Evolutionary conservation across 2,888 invertebrate species (phyloP), one percentile per base, ranked within the genome.

Genomic region (Mythimna loreyi): DNA sequence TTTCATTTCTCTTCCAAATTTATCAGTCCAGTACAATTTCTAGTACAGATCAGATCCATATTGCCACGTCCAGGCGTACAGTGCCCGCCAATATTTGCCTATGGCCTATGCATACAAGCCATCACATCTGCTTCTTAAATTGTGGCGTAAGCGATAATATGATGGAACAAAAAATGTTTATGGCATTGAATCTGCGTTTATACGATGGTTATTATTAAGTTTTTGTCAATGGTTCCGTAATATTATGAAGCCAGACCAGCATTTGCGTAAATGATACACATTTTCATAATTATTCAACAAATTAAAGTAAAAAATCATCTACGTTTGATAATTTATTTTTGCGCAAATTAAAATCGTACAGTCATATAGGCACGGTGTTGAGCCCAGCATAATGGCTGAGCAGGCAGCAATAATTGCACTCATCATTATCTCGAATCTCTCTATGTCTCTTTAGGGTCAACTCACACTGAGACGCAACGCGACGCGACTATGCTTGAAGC

Each of bases 401-500:
- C 66, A 82, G 71, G 52, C 73, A 83, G 62, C 45, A 73, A 81
- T 84, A 82, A 84, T 83, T 85, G 72, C 83, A 72, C 50, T 47
- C 81, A 50, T 83, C 85, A 81, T 84, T 84, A 83, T 84, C 77
- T 85, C 74, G 66, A 69, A 74, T 36, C 47, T 69, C 59, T 70
- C 60, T 67, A 70, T 75, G 62, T 72, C 47, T 57, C 45, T 68
- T 75, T n/a, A 52, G 52, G 30, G n/a, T 30, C n/a, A 30, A 19
- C n/a, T 30, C 19, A 52, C 19, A 28, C 25, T 19, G 28, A 52
- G 1, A 19, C 6, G 19, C 3, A 25, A 52, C 3, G 19, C 52
- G 28, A 28, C 9, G n/a, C n/a, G n/a, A 52, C 4, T 16, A 25
- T 50, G 1, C 23, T n/a, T 45, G 43, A 43, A 43, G 1, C 19